These are phyloP conservation scores for Cairina moschata DNA, from an alignment of 2,113 vertebrate genomes.

Conservation along the genomic window DNA sequence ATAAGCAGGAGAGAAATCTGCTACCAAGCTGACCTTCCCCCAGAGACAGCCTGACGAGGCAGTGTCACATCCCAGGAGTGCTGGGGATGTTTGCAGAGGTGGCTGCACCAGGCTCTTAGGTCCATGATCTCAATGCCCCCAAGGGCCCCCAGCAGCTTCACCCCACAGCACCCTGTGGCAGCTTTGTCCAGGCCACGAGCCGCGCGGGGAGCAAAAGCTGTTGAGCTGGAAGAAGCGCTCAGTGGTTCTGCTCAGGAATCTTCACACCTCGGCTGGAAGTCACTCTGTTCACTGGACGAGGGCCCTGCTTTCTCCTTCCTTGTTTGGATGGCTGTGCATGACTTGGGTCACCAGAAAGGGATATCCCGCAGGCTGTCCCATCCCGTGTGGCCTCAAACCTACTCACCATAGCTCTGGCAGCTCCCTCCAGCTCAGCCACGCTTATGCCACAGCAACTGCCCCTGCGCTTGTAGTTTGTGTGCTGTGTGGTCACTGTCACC, in stretches of 20 bases:
- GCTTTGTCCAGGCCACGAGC: neutral
- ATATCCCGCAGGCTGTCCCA: neutral
- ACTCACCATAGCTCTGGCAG: fast-evolving
- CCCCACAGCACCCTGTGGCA: neutral
- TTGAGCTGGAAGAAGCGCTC: neutral
- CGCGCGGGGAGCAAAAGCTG: neutral
- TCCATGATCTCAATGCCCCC: fast-evolving
- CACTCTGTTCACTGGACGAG: neutral
- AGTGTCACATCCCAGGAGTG: neutral
- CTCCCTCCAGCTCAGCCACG: neutral
- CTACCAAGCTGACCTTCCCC: neutral
- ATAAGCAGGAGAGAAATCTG: neutral
- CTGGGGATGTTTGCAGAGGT: neutral
- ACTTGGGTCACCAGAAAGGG: neutral
- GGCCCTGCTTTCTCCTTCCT: neutral
- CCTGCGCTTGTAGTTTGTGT: neutral
- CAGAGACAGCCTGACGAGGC: neutral
- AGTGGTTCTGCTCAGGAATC: neutral
- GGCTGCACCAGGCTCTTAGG: fast-evolving
- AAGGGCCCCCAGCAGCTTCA: neutral
- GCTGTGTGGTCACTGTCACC: fast-evolving
- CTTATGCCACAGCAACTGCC: neutral
- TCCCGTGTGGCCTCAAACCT: neutral
- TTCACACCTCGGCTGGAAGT: neutral
- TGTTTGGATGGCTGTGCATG: neutral